Evolutionary conservation across 1,140 invertebrate genomes (phyloP).

Genomic region (Metaphire vulgaris): DNA sequence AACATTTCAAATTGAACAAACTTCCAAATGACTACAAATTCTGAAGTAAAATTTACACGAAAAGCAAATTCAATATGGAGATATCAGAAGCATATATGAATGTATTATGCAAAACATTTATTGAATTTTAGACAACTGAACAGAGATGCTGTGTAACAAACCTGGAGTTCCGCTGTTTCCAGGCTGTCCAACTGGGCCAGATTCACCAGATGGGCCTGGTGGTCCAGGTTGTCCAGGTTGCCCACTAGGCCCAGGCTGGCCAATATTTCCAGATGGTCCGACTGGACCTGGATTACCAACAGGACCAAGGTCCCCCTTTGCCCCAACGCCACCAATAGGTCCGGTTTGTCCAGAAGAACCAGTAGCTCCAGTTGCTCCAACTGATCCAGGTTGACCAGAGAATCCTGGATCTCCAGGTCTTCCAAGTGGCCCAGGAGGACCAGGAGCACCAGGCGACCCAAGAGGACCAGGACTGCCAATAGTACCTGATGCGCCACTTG

Average conservation of each 20-base stretch:
- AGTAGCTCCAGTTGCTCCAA: not conserved
- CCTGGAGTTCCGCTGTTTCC: no score
- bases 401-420: not conserved
- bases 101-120: no score
- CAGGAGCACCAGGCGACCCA: constrained; percentile 15
- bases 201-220: not conserved
- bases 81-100: no score
- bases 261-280: constrained; percentile 5
- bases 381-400: not conserved
- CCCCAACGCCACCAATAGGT: constrained; percentile 18
- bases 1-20: no score
- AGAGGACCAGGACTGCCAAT: constrained; percentile 6
- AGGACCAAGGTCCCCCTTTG: constrained; percentile 2
- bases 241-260: constrained; percentile 15
- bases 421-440: constrained; percentile 8
- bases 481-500: constrained; percentile 6
- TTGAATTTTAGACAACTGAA: no score
- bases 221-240: constrained; percentile 8
- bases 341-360: constrained; percentile 1
- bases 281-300: not conserved
- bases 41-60: no score
- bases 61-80: no score
- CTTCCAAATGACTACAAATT: no score
- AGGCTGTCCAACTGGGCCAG: not conserved
- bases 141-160: no score